Percentiles rank a stretch among this genome's conserved stretches.
Conservation (phyloP, 1,140 invertebrate genomes). For the Tyrophagus putrescentiae region DNA sequence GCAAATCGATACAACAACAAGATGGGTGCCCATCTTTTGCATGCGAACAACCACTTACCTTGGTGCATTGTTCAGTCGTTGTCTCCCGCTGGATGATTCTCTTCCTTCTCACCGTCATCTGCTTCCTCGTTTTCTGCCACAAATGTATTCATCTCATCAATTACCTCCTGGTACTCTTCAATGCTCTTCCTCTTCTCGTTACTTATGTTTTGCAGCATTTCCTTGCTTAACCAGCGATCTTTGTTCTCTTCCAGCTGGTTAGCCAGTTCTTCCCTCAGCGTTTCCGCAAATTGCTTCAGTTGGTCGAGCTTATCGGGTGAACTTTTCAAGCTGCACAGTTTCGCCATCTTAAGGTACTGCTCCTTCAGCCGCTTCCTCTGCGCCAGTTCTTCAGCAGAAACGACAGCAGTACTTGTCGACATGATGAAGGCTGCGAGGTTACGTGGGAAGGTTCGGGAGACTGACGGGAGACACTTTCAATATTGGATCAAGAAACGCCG, state of each 20-base stretch:
- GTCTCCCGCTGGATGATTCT: neutral
- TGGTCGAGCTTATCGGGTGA: neutral
- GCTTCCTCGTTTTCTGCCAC: too few species aligned
- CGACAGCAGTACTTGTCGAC: too few species aligned
- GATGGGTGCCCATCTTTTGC: too few species aligned
- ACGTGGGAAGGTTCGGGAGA: too few species aligned
- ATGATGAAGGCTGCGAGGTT: too few species aligned
- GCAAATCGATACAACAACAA: conserved; percentile 9
- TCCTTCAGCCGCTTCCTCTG: too few species aligned
- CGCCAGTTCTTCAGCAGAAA: too few species aligned
- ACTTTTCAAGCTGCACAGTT: too few species aligned
- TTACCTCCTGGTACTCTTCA: neutral
- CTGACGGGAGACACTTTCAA: too few species aligned
- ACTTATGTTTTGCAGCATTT: neutral
- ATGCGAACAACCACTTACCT: neutral
- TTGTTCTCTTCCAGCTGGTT: neutral
- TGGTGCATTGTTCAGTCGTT: neutral
- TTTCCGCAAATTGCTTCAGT: neutral
- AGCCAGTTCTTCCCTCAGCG: neutral
- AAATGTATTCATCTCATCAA: neutral
- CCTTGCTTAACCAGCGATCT: neutral
- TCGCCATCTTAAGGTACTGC: too few species aligned
- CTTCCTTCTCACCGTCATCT: too few species aligned
- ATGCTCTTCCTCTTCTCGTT: neutral
- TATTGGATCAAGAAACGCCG: too few species aligned